These are phyloP conservation scores for Lamprologus ornatipinnis DNA, from an alignment of 2,113 vertebrate genomes.

Conservation along the genomic window DNA sequence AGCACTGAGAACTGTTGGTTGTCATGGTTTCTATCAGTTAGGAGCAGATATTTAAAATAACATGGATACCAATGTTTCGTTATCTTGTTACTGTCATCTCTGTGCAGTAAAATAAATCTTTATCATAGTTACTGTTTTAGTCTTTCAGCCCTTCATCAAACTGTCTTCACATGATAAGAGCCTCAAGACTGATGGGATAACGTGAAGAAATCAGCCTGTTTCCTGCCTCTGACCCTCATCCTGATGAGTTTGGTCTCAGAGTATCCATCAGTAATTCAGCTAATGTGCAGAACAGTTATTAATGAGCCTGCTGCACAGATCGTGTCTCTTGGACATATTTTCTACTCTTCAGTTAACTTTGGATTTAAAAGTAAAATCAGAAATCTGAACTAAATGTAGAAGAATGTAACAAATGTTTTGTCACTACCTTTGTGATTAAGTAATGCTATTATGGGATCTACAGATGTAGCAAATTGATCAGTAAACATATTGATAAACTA, in stretches of 20 bases:
- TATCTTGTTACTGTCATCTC: neutral
- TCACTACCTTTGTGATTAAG: accelerated
- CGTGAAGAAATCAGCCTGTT: accelerated
- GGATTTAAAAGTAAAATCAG: neutral
- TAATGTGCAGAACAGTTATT: neutral
- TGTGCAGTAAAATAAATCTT: neutral
- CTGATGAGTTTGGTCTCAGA: accelerated
- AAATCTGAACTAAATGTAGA: neutral
- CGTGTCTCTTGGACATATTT: neutral
- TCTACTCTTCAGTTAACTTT: neutral
- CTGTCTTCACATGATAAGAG: neutral
- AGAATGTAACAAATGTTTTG: neutral
- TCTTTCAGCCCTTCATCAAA: neutral
- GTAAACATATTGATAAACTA: neutral
- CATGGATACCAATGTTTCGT: accelerated
- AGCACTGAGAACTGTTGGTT: neutral
- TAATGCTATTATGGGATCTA: neutral
- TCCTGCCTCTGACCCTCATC: neutral
- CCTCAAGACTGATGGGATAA: neutral
- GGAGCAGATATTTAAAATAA: neutral
- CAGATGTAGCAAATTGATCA: neutral
- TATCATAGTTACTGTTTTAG: neutral
- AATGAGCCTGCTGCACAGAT: neutral
- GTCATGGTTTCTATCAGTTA: neutral
- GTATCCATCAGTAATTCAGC: neutral